Evolutionary conservation across 2,797 vertebrate genomes (phyloP).

Genomic region (Oryzias dopingdopingensis): DNA sequence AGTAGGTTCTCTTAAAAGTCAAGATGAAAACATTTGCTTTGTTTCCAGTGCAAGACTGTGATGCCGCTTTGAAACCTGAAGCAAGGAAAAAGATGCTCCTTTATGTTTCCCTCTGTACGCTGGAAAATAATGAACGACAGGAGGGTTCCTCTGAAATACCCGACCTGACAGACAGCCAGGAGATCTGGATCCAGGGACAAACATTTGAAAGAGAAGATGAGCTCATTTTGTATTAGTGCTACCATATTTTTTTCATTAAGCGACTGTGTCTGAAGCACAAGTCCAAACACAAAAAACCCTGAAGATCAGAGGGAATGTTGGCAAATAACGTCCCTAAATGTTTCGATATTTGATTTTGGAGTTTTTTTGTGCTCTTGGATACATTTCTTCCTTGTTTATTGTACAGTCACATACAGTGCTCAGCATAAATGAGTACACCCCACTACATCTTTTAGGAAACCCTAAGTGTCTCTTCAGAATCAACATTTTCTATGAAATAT

Average conservation of each 20-base stretch:
- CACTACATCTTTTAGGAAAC: no score
- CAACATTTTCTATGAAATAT: no score
- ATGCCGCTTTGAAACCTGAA: conserved; percentile 63
- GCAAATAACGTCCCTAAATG: neutral
- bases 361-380: neutral
- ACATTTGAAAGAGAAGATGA: conserved; percentile 41
- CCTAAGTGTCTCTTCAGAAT: no score
- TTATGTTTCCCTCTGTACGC: conserved; percentile 58
- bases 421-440: no score
- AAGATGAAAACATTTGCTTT: conserved; percentile 75
- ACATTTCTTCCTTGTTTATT: neutral
- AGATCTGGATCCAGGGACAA: conserved; percentile 44
- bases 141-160: conserved; percentile 51
- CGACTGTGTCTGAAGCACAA: conserved; percentile 17
- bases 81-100: conserved; percentile 51
- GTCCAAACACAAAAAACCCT: conserved; percentile 5
- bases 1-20: conserved; percentile 73
- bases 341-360: no score
- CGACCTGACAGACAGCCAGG: conserved; percentile 70
- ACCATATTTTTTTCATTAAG: conserved; percentile 29
- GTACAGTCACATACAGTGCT: no score
- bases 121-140: conserved; percentile 52
- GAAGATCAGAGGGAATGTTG: conserved; percentile 22
- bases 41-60: conserved; percentile 61
- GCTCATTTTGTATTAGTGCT: conserved; percentile 41